These are phyloP conservation scores for Cyclargus thomasi DNA, from an alignment of 1,140 invertebrate genomes.

Conservation along the genomic window DNA sequence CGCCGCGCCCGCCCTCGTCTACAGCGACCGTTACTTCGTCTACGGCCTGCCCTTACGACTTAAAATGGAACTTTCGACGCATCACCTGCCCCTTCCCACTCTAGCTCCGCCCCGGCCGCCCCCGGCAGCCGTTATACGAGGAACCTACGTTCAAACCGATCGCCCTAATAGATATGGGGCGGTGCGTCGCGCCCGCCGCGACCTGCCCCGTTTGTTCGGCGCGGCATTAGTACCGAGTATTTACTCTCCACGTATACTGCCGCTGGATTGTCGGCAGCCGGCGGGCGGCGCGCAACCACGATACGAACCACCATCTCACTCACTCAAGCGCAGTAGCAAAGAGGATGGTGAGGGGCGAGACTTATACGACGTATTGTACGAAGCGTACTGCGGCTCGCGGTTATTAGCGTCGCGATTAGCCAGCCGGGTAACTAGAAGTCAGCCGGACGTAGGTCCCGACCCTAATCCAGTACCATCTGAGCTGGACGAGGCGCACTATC, in stretches of 20 bases:
- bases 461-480: too few species aligned
- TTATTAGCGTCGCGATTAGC: constrained; percentile 21
- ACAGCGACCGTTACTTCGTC: constrained; percentile 66
- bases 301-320: constrained; percentile 10
- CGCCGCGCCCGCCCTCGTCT: constrained; percentile 45
- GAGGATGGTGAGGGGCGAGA: constrained; percentile 12
- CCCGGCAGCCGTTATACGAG: constrained; percentile 21
- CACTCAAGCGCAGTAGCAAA: constrained; percentile 17
- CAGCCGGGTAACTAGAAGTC: neutral
- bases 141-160: constrained; percentile 17
- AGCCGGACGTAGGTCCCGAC: neutral
- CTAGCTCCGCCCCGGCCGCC: constrained; percentile 12
- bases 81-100: constrained; percentile 29
- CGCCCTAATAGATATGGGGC: constrained; percentile 21
- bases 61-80: constrained; percentile 28
- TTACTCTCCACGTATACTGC: constrained; percentile 24
- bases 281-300: constrained; percentile 24
- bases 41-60: constrained; percentile 46
- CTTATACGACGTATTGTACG: constrained; percentile 29
- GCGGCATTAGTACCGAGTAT: constrained; percentile 25
- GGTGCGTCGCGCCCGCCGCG: constrained; percentile 20
- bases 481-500: neutral
- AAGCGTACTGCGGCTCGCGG: constrained; percentile 26
- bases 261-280: constrained; percentile 33
- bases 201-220: constrained; percentile 26